Base-by-base conservation (phyloP, 2,113 vertebrate species). In the Plecotus auritus region DNA sequence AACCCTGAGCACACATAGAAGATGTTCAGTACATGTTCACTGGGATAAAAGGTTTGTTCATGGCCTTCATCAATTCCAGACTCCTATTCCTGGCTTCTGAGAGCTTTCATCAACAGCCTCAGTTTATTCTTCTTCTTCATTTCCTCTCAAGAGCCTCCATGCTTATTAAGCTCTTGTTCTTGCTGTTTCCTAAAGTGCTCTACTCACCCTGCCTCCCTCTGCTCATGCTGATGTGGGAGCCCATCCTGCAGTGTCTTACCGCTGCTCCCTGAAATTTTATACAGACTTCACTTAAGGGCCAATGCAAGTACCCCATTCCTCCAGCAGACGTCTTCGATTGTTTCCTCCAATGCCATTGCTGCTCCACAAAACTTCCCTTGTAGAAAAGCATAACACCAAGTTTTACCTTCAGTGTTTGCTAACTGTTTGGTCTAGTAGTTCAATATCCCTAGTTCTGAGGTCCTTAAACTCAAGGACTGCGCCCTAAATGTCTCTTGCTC, bases 131-230 rank as follows among this genome's bases (percentile, higher is more conserved):
- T 26, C 12, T 26, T 94, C 91, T 88, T 64, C n/a, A 61, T 30
- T 96, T 93, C 69, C 42, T 93, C 78, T 88, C 73, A 30, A 64
- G 28, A 42, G n/a, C 20, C 20, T 89, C 49, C 54, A 42, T 4
- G 2, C 10, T 70, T 56, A 69, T 35, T 22, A 91, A 47, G 30
- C 5, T 54, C 85, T 59, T 49, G 23, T 74, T 89, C 40, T 40
- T 69, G 17, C 18, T 51, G 9, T 73, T 86, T 78, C 17, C 26
- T 88, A 59, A 23, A 40, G 0, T 59, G 26, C 1, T 76, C 51
- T 59, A n/a, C 26, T 47, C 47, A n/a, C 32, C 28, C 93, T 47
- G n/a, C 28, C 88, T 54, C 76, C 45, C 64, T 37, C 56, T 74
- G 1, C 28, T 30, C 1, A 1, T 4, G 4, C 72, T 83, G 45